These are phyloP conservation scores for Glandiceps talaboti DNA, from an alignment of 53 echinoderm and acorn worm genomes.

Conservation along the genomic window DNA sequence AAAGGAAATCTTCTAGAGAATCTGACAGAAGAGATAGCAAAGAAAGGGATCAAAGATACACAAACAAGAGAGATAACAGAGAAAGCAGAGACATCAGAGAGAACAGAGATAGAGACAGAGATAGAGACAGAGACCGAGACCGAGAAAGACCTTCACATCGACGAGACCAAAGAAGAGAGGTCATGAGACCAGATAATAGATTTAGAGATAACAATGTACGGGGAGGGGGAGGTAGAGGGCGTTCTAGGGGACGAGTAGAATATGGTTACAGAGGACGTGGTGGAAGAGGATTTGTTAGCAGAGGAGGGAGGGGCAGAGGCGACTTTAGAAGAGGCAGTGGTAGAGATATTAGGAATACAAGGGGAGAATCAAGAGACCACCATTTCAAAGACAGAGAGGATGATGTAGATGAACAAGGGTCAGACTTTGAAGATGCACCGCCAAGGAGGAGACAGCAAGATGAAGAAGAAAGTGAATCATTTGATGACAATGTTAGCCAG, in stretches of 20 bases:
- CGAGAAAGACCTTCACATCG: slow-evolving; percentile 17
- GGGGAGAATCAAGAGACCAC: slow-evolving; percentile 9
- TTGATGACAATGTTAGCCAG: not conserved
- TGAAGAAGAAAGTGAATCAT: not conserved
- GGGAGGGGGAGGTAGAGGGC: slow-evolving; percentile 22
- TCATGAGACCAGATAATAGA: not conserved
- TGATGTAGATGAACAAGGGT: slow-evolving; percentile 13
- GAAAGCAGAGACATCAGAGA: slow-evolving; percentile 28
- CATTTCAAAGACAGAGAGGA: slow-evolving; percentile 31
- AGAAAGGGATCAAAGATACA: slow-evolving; percentile 5
- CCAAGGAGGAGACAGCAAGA: not conserved
- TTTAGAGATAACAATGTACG: not conserved
- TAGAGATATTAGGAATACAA: slow-evolving; percentile 16
- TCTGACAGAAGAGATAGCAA: slow-evolving; percentile 8
- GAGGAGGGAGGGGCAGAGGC: slow-evolving; percentile 67
- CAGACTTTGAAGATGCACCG: too few species aligned
- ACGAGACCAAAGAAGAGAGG: slow-evolving; percentile 11
- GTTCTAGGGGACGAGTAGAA: slow-evolving; percentile 20
- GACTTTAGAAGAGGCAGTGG: slow-evolving; percentile 26
- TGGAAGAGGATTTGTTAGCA: slow-evolving; percentile 18
- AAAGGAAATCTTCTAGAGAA: slow-evolving; percentile 14
- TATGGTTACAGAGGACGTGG: slow-evolving; percentile 35
- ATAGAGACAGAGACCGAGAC: slow-evolving; percentile 10
- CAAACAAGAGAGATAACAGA: not conserved
- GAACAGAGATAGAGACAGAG: not conserved